phyloP scores from a whole-genome alignment of 1,140 invertebrate genomes.

The Drosophila chauvacae region DNA sequence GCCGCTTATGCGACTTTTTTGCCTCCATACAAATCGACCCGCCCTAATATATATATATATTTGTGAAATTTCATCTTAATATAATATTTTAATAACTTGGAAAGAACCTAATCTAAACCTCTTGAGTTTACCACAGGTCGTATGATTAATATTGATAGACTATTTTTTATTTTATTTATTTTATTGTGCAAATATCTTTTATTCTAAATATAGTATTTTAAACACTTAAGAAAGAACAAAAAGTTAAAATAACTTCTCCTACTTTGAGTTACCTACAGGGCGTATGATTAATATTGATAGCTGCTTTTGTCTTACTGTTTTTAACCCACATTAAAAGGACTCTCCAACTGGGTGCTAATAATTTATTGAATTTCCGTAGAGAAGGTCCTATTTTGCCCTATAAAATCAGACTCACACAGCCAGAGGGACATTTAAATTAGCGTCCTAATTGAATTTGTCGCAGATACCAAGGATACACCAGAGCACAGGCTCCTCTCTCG shows the following conservation, averaged over 20 bases:
- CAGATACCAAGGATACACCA: slow-evolving; percentile 42
- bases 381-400: slow-evolving; percentile 5
- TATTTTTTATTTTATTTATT: background rate
- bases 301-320: background rate
- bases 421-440: slow-evolving; percentile 52
- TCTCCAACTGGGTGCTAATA: slow-evolving; percentile 4
- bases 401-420: slow-evolving; percentile 22
- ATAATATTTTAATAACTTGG: background rate
- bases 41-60: too few relatives aligned
- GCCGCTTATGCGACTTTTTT: too few relatives aligned
- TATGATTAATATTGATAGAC: slow-evolving; percentile 28
- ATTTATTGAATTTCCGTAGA: slow-evolving; percentile 32
- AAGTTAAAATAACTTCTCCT: background rate
- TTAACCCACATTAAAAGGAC: slow-evolving; percentile 12
- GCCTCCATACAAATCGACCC: too few relatives aligned
- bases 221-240: background rate
- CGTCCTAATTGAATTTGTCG: slow-evolving; percentile 46
- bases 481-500: background rate
- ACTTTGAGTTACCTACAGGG: background rate
- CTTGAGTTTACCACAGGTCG: background rate
- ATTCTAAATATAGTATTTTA: background rate
- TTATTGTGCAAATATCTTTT: background rate
- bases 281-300: slow-evolving; percentile 39
- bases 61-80: background rate
- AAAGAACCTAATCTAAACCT: background rate